phyloP scores from a whole-genome alignment of 2,888 invertebrate species.

The Microctonus aethiopoides region DNA sequence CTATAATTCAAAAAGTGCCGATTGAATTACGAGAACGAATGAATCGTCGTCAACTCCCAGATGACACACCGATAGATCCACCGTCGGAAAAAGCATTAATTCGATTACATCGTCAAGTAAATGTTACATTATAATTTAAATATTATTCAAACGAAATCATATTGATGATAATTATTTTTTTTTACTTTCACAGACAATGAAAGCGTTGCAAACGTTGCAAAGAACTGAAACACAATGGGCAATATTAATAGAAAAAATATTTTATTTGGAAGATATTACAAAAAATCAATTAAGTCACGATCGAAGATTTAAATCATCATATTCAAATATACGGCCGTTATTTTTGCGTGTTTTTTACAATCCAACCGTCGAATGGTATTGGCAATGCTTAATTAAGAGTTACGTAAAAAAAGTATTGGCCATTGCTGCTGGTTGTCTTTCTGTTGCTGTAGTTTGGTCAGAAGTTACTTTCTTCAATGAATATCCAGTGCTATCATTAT shows the following conservation, averaged over 20 bases:
- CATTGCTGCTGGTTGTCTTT: conserved; percentile 80
- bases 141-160: neutral
- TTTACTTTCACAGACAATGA: conserved; percentile 77
- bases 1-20: conserved; percentile 89
- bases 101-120: conserved; percentile 89
- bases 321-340: conserved; percentile 73
- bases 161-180: conserved; percentile 14
- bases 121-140: conserved; percentile 19
- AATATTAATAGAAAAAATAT: conserved; percentile 81
- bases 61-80: conserved; percentile 73
- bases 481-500: conserved; percentile 91
- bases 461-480: conserved; percentile 98
- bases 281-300: conserved; percentile 78
- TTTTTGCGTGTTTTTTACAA: conserved; percentile 74
- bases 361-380: conserved; percentile 91
- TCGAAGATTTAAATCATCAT: conserved; percentile 76
- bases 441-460: conserved; percentile 97
- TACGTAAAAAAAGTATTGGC: conserved; percentile 82
- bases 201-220: conserved; percentile 90
- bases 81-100: conserved; percentile 89
- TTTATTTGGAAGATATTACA: conserved; percentile 88
- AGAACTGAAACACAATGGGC: conserved; percentile 96
- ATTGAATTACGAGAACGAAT: conserved; percentile 81
- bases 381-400: conserved; percentile 87
- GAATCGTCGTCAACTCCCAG: conserved; percentile 72